phyloP scores from a whole-genome alignment of 1,140 invertebrate genomes.

The Drosophila nannoptera region DNA sequence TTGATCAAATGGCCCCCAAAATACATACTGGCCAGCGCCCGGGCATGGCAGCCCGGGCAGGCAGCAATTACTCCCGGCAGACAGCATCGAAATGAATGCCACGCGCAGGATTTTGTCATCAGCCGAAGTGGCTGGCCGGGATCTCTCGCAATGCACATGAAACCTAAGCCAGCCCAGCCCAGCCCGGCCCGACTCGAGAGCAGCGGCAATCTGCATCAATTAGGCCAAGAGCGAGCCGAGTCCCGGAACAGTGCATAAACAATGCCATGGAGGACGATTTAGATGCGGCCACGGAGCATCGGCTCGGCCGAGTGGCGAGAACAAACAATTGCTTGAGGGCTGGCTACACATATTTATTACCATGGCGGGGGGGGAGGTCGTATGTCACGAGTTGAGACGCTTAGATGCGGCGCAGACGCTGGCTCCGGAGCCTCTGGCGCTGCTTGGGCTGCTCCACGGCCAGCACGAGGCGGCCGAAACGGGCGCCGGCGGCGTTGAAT shows the following conservation, averaged over 20 bases:
- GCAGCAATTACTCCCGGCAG: conserved; percentile 25
- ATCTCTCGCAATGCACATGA: not conserved
- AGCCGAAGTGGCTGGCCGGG: conserved; percentile 25
- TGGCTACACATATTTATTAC: conserved; percentile 38
- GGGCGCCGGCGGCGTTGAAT: conserved; percentile 44
- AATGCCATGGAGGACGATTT: conserved; percentile 57
- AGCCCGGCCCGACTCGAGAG: too few species aligned
- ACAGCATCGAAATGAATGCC: conserved; percentile 47
- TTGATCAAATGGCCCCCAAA: conserved; percentile 73
- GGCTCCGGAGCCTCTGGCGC: conserved; percentile 10
- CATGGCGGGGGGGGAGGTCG: not conserved
- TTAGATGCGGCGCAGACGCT: conserved; percentile 42
- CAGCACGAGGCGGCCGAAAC: conserved; percentile 58
- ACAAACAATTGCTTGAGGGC: conserved; percentile 20
- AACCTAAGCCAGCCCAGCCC: too few species aligned
- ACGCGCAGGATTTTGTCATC: conserved; percentile 59
- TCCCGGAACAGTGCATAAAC: conserved; percentile 51
- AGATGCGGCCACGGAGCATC: conserved; percentile 46
- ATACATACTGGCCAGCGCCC: conserved; percentile 61
- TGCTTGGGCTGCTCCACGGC: conserved; percentile 60
- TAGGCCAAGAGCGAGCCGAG: conserved; percentile 37
- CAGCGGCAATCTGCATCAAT: conserved; percentile 52
- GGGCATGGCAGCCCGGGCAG: conserved; percentile 35
- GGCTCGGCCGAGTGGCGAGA: conserved; percentile 23
- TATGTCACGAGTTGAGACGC: not conserved